A percentile compares a stretch with the other conserved stretches of the same genome.
phyloP scores from a whole-genome alignment of 2,888 invertebrate genomes.

The Neelides folsomi region DNA sequence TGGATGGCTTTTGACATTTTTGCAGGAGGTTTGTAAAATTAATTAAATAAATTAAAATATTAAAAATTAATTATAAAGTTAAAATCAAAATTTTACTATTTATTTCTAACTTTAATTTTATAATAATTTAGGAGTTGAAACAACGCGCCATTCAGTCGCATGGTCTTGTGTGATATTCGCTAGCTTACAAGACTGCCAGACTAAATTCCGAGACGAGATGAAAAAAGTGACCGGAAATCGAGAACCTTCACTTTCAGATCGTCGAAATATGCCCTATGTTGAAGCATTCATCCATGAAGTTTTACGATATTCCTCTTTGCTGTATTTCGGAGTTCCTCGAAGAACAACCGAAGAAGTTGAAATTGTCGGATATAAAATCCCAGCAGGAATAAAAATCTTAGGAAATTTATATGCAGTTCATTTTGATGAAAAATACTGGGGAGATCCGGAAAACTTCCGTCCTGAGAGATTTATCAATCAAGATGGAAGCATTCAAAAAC shows the following conservation, averaged over 20 bases:
- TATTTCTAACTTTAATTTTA: too few species aligned
- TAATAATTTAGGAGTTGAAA: constrained; percentile 2
- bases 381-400: constrained; percentile 16
- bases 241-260: constrained; percentile 13
- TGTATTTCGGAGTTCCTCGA: constrained; percentile 14
- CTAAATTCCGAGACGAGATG: constrained; percentile 17
- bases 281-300: constrained; percentile 24
- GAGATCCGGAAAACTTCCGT: constrained; percentile 16
- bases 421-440: constrained; percentile 16
- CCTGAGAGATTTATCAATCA: constrained; percentile 18
- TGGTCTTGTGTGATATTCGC: constrained; percentile 5
- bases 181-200: constrained; percentile 5
- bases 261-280: constrained; percentile 19
- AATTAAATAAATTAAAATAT: too few species aligned
- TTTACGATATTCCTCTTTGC: constrained; percentile 13
- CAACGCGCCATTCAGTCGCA: constrained; percentile 5
- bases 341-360: constrained; percentile 7
- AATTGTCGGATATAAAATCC: constrained; percentile 16
- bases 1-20: too few species aligned
- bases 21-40: too few species aligned
- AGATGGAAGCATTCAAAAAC: constrained; percentile 4
- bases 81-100: too few species aligned
- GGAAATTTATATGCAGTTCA: constrained; percentile 16
- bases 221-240: constrained; percentile 11
- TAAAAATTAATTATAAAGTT: too few species aligned